These are phyloP conservation scores for Toxotes jaculatrix DNA, from an alignment of 2,113 vertebrate species.

Conservation along the genomic window DNA sequence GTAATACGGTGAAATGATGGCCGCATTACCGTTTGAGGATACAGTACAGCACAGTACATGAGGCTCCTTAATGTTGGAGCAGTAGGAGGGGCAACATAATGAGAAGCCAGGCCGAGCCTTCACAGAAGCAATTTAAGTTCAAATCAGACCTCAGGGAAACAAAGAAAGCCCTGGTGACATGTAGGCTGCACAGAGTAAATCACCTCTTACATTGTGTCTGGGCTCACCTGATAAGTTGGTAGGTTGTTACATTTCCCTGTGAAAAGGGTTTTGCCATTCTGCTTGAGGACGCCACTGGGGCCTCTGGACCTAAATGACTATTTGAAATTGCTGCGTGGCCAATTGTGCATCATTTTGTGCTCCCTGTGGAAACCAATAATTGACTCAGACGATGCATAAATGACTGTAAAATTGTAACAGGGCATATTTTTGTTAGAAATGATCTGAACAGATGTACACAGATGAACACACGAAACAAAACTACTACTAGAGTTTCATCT, in stretches of 20 bases:
- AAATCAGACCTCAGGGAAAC: slow-evolving; percentile 76
- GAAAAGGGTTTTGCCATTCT: slow-evolving; percentile 72
- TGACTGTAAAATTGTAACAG: slow-evolving; percentile 31
- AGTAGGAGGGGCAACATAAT: slow-evolving; percentile 69
- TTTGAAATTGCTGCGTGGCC: slow-evolving; percentile 58
- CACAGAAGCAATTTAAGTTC: slow-evolving; percentile 76
- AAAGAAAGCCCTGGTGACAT: slow-evolving; percentile 72
- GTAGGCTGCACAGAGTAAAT: slow-evolving; percentile 69
- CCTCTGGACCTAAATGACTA: slow-evolving; percentile 67
- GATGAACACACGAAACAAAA: too few species aligned
- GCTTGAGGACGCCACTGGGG: slow-evolving; percentile 62
- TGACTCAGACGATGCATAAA: slow-evolving; percentile 47
- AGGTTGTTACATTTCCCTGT: slow-evolving; percentile 69
- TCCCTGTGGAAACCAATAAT: slow-evolving; percentile 63
- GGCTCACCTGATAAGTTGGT: slow-evolving; percentile 72
- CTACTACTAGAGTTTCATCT: background rate
- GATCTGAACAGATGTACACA: background rate
- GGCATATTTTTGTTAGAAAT: slow-evolving; percentile 42
- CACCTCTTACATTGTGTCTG: slow-evolving; percentile 73
- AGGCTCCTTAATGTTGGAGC: slow-evolving; percentile 66
- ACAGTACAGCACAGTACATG: slow-evolving; percentile 27
- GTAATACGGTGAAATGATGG: slow-evolving; percentile 51
- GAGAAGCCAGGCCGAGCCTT: slow-evolving; percentile 66
- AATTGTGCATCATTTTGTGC: slow-evolving; percentile 40
- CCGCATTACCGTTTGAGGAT: slow-evolving; percentile 57